Evolutionary conservation across 2,113 vertebrate genomes (phyloP), one percentile per base, ranked within the genome.

Genomic region (Phalacrocorax carbo): DNA sequence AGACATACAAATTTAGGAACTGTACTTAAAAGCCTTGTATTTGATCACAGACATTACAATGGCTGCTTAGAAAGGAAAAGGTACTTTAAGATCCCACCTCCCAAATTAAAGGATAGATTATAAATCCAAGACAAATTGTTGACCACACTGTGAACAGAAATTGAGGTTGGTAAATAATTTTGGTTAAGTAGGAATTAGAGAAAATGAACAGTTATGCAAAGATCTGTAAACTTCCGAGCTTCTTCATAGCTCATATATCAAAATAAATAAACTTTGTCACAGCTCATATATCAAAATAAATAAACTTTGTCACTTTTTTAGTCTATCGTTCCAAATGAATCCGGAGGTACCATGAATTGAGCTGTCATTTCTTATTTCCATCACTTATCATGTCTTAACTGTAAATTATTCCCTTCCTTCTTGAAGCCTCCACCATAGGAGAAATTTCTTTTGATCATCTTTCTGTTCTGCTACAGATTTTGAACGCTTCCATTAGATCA

Each of bases 401-500:
- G 40, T 62, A 95, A 96, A 92, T 96, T 92, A 87, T 93, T 94
- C 86, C 54, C 40, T 71, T 76, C 36, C 78, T 48, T 95, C 93
- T 57, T 87, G 48, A 93, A 82, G 48, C 25, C 11, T 86, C 22
- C 6, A 58, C 26, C 42, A 46, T 30, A 92, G 64, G 26, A 96
- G 69, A 90, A 96, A 80, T 94, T 90, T 93, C 73, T 92, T 96
- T 93, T 90, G 68, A 95, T 95, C 79, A 73, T 86, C 62, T 94
- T 94, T 93, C 78, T 84, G 19, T 76, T 77, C 48, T 85, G 60
- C 52, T 81, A 91, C 34, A 72, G 71, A 89, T 92, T 95, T 92
- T 91, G 94, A 96, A 96, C 62, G 25, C 48, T 96, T 97, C 79
- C 48, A 94, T 97, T 96, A 96, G 89, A 95, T 93, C 90, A 89